phyloP scores from a whole-genome alignment of 2,888 invertebrate genomes.

The Pheosia gnoma region DNA sequence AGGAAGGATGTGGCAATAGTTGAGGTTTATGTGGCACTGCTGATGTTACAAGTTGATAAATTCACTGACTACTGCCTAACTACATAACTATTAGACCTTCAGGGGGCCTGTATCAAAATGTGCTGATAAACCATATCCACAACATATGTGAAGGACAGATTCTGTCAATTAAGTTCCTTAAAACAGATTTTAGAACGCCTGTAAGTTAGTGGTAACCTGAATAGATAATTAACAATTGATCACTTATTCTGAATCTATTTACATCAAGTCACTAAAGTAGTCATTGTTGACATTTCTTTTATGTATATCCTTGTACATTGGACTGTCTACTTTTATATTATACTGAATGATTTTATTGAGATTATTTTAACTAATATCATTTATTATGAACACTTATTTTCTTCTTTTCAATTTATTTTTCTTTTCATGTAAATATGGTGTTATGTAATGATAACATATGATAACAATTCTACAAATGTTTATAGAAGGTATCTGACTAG shows the following conservation, averaged over 20 bases:
- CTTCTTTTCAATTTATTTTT: conserved; percentile 3
- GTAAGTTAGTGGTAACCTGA: not conserved
- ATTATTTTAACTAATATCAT: too few relatives aligned
- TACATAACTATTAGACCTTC: too few relatives aligned
- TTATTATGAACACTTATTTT: conserved; percentile 7
- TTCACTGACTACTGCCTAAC: not conserved
- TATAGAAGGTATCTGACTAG: too few relatives aligned
- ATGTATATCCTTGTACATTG: conserved; percentile 6
- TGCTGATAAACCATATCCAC: too few relatives aligned
- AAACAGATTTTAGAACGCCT: too few relatives aligned
- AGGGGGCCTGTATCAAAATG: too few relatives aligned
- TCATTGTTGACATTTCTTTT: conserved; percentile 18
- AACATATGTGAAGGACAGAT: too few relatives aligned
- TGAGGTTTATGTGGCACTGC: conserved; percentile 15
- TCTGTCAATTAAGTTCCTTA: too few relatives aligned
- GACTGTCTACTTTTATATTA: not conserved
- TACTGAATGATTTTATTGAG: not conserved
- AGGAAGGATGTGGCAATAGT: conserved; percentile 11
- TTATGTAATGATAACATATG: conserved; percentile 1
- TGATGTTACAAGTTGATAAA: conserved; percentile 8
- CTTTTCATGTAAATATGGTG: not conserved
- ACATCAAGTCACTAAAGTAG: conserved; percentile 13
- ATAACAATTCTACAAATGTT: not conserved
- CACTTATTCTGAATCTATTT: not conserved
- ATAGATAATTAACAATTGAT: not conserved